Evolutionary conservation across 2,113 vertebrate species (phyloP), one percentile per base, ranked within the genome.

Genomic region (Lampris megalopsis): DNA sequence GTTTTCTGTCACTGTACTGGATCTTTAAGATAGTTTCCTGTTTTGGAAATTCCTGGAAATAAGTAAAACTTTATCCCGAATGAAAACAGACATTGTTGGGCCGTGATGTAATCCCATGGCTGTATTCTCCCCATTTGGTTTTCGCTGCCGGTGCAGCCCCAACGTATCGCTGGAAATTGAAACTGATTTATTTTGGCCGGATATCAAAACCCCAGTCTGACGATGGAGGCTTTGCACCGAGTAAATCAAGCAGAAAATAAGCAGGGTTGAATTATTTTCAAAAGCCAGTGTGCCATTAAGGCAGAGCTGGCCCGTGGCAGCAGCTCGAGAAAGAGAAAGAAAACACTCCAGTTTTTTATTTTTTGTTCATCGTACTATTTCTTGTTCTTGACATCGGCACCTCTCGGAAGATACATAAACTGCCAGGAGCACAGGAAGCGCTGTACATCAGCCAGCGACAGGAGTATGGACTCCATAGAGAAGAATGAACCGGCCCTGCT

Each of bases 71-170:
- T 80, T 56, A 79, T 77, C 73, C 50, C 1, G 42, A 54, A 65
- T 89, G 93, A 92, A 93, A 94, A 94, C 92, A 94, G 91, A 92
- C 84, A 91, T 93, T 84, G 90, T 92, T 93, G 83, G 75, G 62
- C 61, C 70, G 84, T 93, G 91, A 93, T 92, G 91, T 92, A 90
- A 92, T 92, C 88, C 83, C 9, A 42, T 73, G 82, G 78, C 79
- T 81, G 84, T 79, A 79, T 82, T 77, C 75, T 74, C 52, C 83
- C 24, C 86, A 77, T 88, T 84, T 77, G 74, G 65, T 83, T 74
- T 85, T 71, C 84, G 75, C 83, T 79, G 75, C 80, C 43, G 54
- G 78, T 80, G 75, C 68, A 75, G 75, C 70, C 84, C 83, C 78
- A 65, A 80, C 79, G 67, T 84, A 86, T 85, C 64, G 71, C 83